phyloP scores from a whole-genome alignment of 2,888 invertebrate species.

The Heteropelma amictum region DNA sequence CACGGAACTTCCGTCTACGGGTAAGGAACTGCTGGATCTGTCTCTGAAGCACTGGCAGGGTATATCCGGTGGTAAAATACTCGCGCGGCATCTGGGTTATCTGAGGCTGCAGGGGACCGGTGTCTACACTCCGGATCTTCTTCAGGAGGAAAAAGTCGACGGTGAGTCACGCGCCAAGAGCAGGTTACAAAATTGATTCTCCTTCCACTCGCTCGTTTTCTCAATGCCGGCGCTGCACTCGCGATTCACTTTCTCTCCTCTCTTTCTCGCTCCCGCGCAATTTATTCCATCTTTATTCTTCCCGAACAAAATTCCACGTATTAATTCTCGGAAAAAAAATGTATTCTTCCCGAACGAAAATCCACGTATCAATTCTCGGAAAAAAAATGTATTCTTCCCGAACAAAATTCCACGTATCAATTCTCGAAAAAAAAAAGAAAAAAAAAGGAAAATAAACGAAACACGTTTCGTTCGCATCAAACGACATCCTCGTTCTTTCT shows the following conservation, averaged over 20 bases:
- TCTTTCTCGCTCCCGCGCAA: conserved; percentile 1
- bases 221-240: conserved; percentile 42
- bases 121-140: conserved; percentile 79
- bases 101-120: conserved; percentile 82
- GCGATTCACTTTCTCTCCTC: conserved; percentile 3
- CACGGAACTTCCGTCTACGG: conserved; percentile 80
- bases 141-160: conserved; percentile 79
- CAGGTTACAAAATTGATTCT: conserved; percentile 19
- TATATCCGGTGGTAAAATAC: conserved; percentile 79
- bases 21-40: conserved; percentile 81
- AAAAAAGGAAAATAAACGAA: no score
- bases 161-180: conserved; percentile 57
- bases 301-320: conserved; percentile 40
- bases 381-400: background rate
- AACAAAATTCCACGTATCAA: background rate
- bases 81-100: conserved; percentile 83
- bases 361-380: background rate
- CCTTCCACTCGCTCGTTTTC: conserved; percentile 7
- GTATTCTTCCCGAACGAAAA: background rate
- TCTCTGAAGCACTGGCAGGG: conserved; percentile 82
- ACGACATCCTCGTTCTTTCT: no score
- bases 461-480: no score
- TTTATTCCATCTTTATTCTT: conserved; percentile 21
- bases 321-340: background rate
- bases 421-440: background rate